Evolutionary conservation across 2,113 vertebrate species (phyloP).

Genomic region (Pitta sordida): DNA sequence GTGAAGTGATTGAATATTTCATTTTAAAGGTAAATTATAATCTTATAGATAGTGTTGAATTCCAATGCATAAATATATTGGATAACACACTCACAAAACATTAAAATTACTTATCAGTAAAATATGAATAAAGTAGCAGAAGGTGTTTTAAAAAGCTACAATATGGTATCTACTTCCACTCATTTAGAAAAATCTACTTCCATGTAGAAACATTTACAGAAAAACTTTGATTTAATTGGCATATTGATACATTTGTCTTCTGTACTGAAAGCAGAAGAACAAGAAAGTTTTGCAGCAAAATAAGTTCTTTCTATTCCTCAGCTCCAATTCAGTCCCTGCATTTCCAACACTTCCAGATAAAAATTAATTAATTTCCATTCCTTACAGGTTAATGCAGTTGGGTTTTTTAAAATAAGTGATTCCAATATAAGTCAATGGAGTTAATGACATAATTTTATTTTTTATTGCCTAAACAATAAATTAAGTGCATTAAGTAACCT

Average conservation of each 20-base stretch:
- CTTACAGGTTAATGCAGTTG: neutral
- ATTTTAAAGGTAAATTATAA: neutral
- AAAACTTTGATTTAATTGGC: neutral
- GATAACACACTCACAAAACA: neutral
- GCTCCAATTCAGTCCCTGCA: neutral
- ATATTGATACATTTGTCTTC: neutral
- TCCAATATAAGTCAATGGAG: neutral
- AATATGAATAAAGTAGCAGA: neutral
- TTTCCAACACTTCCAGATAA: neutral
- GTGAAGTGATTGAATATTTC: neutral
- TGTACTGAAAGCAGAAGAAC: neutral
- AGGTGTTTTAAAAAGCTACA: neutral
- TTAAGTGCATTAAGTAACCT: neutral
- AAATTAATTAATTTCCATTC: neutral
- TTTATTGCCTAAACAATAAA: neutral
- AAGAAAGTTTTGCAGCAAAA: neutral
- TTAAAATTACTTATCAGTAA: neutral
- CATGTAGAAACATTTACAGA: neutral
- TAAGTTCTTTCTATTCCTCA: neutral
- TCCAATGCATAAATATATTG: neutral
- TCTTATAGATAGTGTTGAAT: neutral
- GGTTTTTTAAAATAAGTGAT: neutral
- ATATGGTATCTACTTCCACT: neutral
- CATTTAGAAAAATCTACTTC: neutral
- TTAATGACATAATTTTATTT: neutral